Conservation (phyloP, 2,888 invertebrate species). For the Callyntrura sp. region DNA sequence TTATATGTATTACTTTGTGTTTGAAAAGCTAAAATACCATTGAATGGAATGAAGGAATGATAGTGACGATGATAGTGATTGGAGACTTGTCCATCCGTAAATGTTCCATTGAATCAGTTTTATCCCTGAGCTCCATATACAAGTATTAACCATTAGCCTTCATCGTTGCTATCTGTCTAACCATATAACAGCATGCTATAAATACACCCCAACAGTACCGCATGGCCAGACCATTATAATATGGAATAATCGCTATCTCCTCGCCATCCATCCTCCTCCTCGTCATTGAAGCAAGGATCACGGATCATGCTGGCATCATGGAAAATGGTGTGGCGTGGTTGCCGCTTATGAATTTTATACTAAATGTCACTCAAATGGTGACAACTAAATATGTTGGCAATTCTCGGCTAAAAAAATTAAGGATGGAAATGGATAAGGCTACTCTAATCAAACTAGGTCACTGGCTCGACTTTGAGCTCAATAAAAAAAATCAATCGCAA, state of each 20-base stretch:
- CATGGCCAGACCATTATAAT: background rate
- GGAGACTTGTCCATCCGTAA: constrained; percentile 54
- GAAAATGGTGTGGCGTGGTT: constrained; percentile 39
- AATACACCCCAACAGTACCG: background rate
- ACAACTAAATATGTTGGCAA: background rate
- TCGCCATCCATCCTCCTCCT: background rate
- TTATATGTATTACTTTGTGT: constrained; percentile 5
- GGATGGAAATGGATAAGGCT: constrained; percentile 70
- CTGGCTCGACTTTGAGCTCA: constrained; percentile 80
- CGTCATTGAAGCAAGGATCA: constrained; percentile 54
- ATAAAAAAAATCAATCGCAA: constrained; percentile 75
- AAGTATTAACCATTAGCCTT: constrained; percentile 59
- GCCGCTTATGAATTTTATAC: background rate
- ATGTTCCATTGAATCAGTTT: constrained; percentile 47
- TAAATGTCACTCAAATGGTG: constrained; percentile 49
- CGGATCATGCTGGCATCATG: constrained; percentile 62
- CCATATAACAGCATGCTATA: background rate
- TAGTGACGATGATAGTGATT: constrained; percentile 1
- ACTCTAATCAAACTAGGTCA: constrained; percentile 80
- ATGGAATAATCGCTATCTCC: background rate
- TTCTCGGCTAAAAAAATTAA: constrained; percentile 34
- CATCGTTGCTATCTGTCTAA: constrained; percentile 18
- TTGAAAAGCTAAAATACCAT: constrained; percentile 41
- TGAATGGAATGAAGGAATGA: constrained; percentile 38
- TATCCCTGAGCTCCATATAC: constrained; percentile 60